Evolutionary conservation across 2,113 vertebrate genomes (phyloP), one percentile per base, ranked within the genome.

Genomic region (Hydropotes inermis): DNA sequence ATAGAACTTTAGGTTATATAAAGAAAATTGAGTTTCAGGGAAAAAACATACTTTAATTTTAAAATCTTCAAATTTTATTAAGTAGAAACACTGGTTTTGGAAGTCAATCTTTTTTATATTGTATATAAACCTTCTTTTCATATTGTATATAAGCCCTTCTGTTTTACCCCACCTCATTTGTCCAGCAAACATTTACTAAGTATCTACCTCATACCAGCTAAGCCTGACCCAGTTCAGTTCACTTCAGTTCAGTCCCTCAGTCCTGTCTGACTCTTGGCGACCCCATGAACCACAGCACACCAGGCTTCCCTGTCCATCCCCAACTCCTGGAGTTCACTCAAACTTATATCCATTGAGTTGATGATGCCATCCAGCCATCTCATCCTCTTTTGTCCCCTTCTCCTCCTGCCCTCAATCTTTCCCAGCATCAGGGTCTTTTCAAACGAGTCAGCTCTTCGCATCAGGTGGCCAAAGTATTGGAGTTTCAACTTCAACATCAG

Each of bases 11-110:
- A 30, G 47, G 64, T 30, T 27, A 55, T 54, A 82, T 58, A 95
- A 87, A 90, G 45, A 94, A 94, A 92, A 78, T 23, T 17, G 79
- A 70, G 21, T 82, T 89, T 93, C 23, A 67, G 74, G 81, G 91
- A 33, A 90, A 88, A 90, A 76, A 89, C 58, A 23, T 39, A 82
- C 55, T 97, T 93, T 58, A 45, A 10, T 50, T 95, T 74, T 61
- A 55, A 76, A 19, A 28, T 82, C 58, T 91, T 94, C 81, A 36
- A 84, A 87, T 95, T 95, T 95, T 97, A 19, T 74, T 82, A 67
- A 60, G 17, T 93, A 50, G 50, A 95, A 93, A 91, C 16, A 30
- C 33, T 78, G n/a, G 39, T 36, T 89, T 89, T 36, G 0, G 9
- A 86, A 87, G 60, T 27, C 27, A 60, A 15, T 54, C 58, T 86